A percentile compares a stretch with the other conserved stretches of the same genome.
Evolutionary conservation across 2,113 vertebrate genomes (phyloP).

Genomic region (Saguinus midas): DNA sequence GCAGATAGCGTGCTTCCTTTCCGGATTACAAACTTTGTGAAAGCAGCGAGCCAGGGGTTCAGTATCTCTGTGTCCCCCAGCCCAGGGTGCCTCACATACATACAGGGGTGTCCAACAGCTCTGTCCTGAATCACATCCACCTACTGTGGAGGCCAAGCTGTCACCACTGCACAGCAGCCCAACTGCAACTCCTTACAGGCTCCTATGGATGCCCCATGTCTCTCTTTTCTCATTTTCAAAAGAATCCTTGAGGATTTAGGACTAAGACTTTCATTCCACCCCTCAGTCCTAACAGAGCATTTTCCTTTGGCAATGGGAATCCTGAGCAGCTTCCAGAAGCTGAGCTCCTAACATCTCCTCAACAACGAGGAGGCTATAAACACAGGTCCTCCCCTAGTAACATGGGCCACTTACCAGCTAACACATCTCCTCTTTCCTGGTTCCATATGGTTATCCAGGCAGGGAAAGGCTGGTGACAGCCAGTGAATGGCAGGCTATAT

Average conservation of each 20-base stretch:
- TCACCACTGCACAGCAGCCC: not conserved
- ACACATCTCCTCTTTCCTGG: not conserved
- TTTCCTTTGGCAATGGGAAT: not conserved
- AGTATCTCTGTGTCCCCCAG: not conserved
- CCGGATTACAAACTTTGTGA: not conserved
- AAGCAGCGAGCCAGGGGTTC: not conserved
- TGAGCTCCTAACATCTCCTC: not conserved
- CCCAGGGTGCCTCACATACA: not conserved
- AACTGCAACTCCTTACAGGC: accelerated
- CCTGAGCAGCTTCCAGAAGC: not conserved
- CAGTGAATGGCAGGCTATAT: not conserved
- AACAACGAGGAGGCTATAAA: not conserved
- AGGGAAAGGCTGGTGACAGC: not conserved
- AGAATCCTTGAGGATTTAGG: not conserved
- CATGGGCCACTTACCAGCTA: not conserved
- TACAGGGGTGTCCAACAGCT: not conserved
- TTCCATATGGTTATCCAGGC: not conserved
- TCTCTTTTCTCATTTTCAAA: not conserved
- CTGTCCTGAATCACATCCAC: not conserved
- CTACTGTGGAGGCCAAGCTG: not conserved
- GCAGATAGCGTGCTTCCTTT: not conserved
- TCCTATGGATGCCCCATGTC: not conserved
- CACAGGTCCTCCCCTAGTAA: not conserved
- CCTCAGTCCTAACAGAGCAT: not conserved
- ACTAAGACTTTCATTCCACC: not conserved